Conservation (phyloP, 2,113 vertebrate genomes). For the Gopherus flavomarginatus region DNA sequence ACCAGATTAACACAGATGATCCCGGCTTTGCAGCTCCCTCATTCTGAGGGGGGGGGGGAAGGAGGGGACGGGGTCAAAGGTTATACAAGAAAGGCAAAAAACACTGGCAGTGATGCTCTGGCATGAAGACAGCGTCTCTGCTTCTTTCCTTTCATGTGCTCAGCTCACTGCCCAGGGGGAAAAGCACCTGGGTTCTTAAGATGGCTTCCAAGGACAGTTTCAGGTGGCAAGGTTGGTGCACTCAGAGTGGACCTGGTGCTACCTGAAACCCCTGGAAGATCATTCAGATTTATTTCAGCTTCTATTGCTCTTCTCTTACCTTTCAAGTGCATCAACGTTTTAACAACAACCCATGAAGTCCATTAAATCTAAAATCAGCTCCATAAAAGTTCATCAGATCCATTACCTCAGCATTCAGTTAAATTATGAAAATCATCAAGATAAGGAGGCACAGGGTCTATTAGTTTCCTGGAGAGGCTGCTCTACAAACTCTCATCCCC, state of each 20-base stretch:
- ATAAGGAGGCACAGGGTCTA: slow-evolving; percentile 58
- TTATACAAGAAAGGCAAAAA: slow-evolving; percentile 17
- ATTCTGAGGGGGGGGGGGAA: neutral
- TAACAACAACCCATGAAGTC: neutral
- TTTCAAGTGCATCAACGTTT: neutral
- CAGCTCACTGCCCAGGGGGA: neutral
- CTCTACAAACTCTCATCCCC: slow-evolving; percentile 13
- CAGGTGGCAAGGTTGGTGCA: slow-evolving; percentile 15
- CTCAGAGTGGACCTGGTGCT: neutral
- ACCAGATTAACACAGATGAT: slow-evolving; percentile 76
- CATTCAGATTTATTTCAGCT: neutral
- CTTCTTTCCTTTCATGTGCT: neutral
- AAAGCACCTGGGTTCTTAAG: neutral
- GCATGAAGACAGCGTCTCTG: neutral
- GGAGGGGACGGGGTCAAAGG: slow-evolving; percentile 42
- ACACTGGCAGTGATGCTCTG: neutral
- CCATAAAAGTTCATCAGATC: slow-evolving; percentile 66
- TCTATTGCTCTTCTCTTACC: neutral
- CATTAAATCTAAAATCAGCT: slow-evolving; percentile 66
- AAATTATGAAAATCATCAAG: slow-evolving; percentile 73
- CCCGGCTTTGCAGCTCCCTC: slow-evolving; percentile 63
- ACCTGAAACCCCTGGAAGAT: neutral
- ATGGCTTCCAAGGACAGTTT: slow-evolving; percentile 16
- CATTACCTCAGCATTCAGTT: slow-evolving; percentile 67
- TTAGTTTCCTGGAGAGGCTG: slow-evolving; percentile 66